These are phyloP conservation scores for Petrocephalus sullivani DNA, from an alignment of 2,797 vertebrate species.

Conservation along the genomic window DNA sequence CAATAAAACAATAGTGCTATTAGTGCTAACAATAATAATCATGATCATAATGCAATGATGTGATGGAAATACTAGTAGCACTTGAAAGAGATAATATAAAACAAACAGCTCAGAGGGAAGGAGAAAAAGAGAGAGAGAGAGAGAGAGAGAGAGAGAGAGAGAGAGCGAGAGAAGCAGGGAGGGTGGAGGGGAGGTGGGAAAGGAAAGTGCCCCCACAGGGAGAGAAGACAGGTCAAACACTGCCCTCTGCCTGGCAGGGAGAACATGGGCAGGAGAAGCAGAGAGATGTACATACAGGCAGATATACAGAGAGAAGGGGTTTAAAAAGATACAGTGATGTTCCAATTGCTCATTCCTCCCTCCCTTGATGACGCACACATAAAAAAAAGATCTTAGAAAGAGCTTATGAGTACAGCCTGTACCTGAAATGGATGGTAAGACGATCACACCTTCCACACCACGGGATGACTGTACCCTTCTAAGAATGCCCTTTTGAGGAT, in stretches of 20 bases:
- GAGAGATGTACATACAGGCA: not conserved
- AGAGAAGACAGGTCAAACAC: constrained; percentile 12
- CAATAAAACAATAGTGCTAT: not conserved
- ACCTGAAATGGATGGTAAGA: not conserved
- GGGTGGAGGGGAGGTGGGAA: not conserved
- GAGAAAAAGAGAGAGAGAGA: not conserved
- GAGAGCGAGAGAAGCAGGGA: not conserved
- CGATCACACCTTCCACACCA: not conserved
- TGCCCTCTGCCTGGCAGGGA: constrained; percentile 18
- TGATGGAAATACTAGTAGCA: not conserved
- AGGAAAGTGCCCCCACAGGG: not conserved
- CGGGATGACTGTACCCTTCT: not conserved
- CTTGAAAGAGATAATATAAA: not conserved
- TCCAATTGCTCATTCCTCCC: not conserved
- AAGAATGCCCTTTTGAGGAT: not conserved
- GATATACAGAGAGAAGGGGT: not conserved
- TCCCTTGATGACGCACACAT: not conserved
- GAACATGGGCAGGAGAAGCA: constrained; percentile 12
- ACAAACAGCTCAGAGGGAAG: not conserved
- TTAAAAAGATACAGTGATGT: not conserved
- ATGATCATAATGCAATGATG: not conserved
- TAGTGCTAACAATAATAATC: not conserved
- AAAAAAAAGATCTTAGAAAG: not conserved
- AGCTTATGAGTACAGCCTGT: not conserved
- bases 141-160: not conserved